Base-by-base conservation (phyloP, 1,140 invertebrate genomes). In the Venturia canescens region DNA sequence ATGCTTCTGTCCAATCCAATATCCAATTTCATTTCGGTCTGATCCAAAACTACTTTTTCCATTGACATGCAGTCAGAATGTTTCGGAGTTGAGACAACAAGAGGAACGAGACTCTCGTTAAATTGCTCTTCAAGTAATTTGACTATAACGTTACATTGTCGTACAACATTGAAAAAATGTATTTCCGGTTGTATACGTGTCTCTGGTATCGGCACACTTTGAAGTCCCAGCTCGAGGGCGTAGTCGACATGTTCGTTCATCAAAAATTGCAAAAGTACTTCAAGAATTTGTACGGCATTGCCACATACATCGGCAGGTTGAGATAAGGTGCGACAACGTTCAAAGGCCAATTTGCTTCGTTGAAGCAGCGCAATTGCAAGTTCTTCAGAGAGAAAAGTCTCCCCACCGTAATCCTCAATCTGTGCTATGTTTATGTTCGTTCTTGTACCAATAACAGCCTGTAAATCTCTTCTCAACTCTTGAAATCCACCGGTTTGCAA, bases 361-460 rank as follows among this genome's bases (percentile, higher is more conserved):
- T 98, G 97, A 16, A 99, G 91, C 85, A 99, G 94, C 85, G 95
- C 97, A 77, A 98, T 97, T 0, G 98, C 98, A n/a, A 99, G 93
- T 89, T 99, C 97, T 90, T 99, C 98, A 0, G 98, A 99, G 1
- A 99, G 93, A 90, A 99, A 99, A 0, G 98, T 99, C 92, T 99
- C 98, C 0, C 98, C 98, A 2, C 98, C 97, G 90, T 98, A 99
- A 90, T 98, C 97, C 90, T 99, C 98, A 78, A 97, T 96, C 88
- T 97, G 96, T 4, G 97, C 97, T 82, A 98, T 97, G 87, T 98
- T 98, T 57, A 98, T 97, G 86, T 98, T 98, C 0, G 97, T 96
- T 80, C 97, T 94, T 1, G 96, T 96, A 1, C 96, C 97, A 83
- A 99, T 96, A 4, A 98, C 96, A 11, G 98, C 98, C 93, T 99